Evolutionary conservation across 2,797 vertebrate genomes (phyloP).

Genomic region (Chaetophractus vellerosus): DNA sequence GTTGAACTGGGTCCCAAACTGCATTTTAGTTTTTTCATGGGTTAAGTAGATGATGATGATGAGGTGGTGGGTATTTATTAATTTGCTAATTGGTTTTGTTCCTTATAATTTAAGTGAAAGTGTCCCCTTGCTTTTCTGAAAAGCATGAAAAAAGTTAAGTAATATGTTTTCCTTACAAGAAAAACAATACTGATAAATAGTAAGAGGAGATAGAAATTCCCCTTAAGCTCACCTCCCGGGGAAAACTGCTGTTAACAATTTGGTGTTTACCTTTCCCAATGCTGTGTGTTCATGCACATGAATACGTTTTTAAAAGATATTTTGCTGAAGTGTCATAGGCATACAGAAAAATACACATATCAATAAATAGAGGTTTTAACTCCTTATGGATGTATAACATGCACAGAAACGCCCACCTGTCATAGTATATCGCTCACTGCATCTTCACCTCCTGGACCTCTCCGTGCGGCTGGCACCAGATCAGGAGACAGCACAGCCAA

Average conservation of each 20-base stretch:
- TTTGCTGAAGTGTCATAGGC: constrained; percentile 25
- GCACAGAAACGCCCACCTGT: rapidly evolving
- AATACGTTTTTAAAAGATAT: neutral
- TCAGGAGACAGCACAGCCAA: rapidly evolving
- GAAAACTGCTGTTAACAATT: neutral
- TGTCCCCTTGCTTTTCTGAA: neutral
- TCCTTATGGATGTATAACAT: neutral
- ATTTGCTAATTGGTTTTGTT: constrained; percentile 20
- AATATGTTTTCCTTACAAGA: neutral
- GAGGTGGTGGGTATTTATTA: neutral
- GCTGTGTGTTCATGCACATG: neutral
- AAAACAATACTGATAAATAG: constrained; percentile 25
- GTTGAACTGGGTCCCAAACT: neutral
- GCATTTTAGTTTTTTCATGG: neutral
- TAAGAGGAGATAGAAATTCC: neutral
- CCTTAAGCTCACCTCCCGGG: neutral
- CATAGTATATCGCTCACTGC: rapidly evolving
- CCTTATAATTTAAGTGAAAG: constrained; percentile 32
- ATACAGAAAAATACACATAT: neutral
- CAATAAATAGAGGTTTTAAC: neutral
- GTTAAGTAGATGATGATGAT: neutral
- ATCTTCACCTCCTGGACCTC: neutral
- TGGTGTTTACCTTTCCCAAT: neutral
- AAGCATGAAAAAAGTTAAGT: neutral
- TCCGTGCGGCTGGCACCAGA: rapidly evolving